Percentiles rank a stretch among this genome's conserved stretches.
These are phyloP conservation scores for Bovichtus diacanthus DNA, from an alignment of 2,797 vertebrate species.

Conservation along the genomic window DNA sequence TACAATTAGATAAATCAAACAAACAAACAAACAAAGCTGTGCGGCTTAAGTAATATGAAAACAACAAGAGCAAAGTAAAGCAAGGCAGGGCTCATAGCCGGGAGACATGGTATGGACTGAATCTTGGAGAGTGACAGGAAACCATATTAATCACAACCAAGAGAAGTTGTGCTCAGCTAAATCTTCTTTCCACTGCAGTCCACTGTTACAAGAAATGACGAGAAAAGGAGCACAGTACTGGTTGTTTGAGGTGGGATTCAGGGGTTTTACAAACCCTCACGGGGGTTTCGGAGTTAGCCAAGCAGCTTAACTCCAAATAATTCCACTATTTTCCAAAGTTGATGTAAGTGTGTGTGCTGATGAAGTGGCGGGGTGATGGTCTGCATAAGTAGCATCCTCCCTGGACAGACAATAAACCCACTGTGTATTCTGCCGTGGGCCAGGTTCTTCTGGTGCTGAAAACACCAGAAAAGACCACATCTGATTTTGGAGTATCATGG, in stretches of 20 bases:
- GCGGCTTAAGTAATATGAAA: conserved; percentile 63
- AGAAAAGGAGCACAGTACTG: conserved; percentile 42
- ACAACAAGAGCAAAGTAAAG: conserved; percentile 47
- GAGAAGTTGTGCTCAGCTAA: conserved; percentile 49
- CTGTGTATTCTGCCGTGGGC: conserved; percentile 45
- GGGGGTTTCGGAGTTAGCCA: conserved; percentile 42
- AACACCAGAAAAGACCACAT: conserved; percentile 49
- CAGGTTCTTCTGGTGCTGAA: conserved; percentile 51
- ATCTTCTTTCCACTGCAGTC: conserved; percentile 50
- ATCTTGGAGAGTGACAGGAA: conserved; percentile 46
- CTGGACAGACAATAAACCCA: conserved; percentile 56
- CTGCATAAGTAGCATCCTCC: conserved; percentile 52
- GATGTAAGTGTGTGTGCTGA: conserved; percentile 64
- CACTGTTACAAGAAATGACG: conserved; percentile 20
- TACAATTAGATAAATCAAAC: conserved; percentile 73
- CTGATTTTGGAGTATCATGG: conserved; percentile 46
- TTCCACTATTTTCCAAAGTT: conserved; percentile 58
- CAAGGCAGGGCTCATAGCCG: conserved; percentile 30
- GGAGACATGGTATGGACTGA: conserved; percentile 41
- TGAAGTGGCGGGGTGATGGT: conserved; percentile 58
- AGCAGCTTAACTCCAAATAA: conserved; percentile 61
- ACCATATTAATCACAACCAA: conserved; percentile 51
- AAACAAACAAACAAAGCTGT: conserved; percentile 64
- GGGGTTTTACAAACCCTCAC: conserved; percentile 44
- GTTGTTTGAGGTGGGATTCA: conserved; percentile 46